Conservation (phyloP, 2,888 invertebrate genomes). For the Adineta ricciae region DNA sequence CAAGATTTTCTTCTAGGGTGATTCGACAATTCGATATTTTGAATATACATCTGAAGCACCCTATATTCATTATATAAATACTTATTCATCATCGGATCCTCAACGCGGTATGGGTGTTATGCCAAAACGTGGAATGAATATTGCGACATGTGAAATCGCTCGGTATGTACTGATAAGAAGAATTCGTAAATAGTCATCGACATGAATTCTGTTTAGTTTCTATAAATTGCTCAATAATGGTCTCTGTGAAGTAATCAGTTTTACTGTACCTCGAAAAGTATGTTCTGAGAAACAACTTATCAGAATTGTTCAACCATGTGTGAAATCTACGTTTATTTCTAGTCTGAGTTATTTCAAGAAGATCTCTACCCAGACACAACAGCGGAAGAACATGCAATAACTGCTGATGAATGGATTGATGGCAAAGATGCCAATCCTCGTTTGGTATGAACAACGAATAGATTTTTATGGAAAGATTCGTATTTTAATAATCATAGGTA, state of each 20-base stretch:
- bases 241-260: slow-evolving; percentile 80
- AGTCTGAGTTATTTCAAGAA: slow-evolving; percentile 67
- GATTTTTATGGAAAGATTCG: no score
- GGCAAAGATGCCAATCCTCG: slow-evolving; percentile 32
- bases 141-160: slow-evolving; percentile 72
- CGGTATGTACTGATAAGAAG: slow-evolving; percentile 37
- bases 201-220: slow-evolving; percentile 55
- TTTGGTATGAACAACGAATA: not conserved
- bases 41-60: slow-evolving; percentile 81
- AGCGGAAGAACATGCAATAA: slow-evolving; percentile 68
- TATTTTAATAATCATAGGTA: not conserved
- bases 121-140: slow-evolving; percentile 78
- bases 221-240: slow-evolving; percentile 77
- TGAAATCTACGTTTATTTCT: not conserved
- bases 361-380: slow-evolving; percentile 87
- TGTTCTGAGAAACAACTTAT: not conserved
- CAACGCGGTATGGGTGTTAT: slow-evolving; percentile 80
- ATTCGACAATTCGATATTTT: slow-evolving; percentile 85
- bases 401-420: slow-evolving; percentile 70
- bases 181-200: no score
- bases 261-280: slow-evolving; percentile 79
- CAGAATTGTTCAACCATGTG: not conserved
- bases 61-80: slow-evolving; percentile 79
- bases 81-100: slow-evolving; percentile 78
- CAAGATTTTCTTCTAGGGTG: slow-evolving; percentile 59